A percentile compares a stretch with the other conserved stretches of the same genome.
These are phyloP conservation scores for Zapornia atra DNA, from an alignment of 2,113 vertebrate genomes.

Conservation along the genomic window DNA sequence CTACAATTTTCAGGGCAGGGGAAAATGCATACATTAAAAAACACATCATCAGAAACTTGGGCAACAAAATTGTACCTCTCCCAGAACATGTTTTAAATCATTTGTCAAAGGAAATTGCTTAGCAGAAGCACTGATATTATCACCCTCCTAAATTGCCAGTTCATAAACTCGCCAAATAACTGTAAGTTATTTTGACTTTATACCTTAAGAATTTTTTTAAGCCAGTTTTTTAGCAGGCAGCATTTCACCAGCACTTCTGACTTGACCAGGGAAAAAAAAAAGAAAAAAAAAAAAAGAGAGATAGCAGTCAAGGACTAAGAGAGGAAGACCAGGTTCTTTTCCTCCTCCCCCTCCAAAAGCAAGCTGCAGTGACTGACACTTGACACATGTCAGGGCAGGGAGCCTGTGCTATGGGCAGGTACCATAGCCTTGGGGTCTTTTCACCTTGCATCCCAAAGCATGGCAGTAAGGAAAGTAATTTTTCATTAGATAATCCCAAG, in stretches of 20 bases:
- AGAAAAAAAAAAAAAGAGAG: too few relatives aligned
- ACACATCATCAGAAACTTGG: neutral
- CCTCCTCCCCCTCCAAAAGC: neutral
- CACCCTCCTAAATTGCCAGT: neutral
- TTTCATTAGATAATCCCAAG: neutral
- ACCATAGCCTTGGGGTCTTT: neutral
- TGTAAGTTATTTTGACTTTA: neutral
- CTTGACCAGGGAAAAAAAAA: neutral
- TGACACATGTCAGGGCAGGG: fast-evolving
- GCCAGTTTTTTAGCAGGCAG: neutral
- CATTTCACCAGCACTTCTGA: neutral
- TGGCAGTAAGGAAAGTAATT: neutral
- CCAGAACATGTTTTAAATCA: neutral
- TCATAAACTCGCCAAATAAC: neutral
- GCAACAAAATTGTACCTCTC: neutral
- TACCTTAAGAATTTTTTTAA: neutral
- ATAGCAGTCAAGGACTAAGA: neutral
- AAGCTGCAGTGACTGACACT: neutral
- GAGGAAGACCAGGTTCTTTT: neutral
- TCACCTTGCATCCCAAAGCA: neutral
- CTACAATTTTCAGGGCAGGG: neutral
- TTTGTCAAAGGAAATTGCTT: neutral
- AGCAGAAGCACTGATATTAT: neutral
- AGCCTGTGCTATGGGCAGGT: neutral
- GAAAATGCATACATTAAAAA: neutral